These are phyloP conservation scores for Otocyon megalotis DNA, from an alignment of 2,113 vertebrate genomes.

Conservation along the genomic window DNA sequence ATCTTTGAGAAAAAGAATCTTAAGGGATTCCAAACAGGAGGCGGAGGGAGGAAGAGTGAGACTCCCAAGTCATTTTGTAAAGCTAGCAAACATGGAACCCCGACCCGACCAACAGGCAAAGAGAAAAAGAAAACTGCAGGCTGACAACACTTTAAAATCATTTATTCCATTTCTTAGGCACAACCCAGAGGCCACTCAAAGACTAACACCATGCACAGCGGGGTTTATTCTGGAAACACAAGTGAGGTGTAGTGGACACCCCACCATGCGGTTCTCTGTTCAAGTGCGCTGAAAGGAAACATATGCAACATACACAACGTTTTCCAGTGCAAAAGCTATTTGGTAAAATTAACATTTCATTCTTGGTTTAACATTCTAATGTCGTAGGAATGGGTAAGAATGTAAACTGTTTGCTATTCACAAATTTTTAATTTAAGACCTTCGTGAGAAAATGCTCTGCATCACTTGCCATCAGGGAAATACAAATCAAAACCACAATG, in stretches of 20 bases:
- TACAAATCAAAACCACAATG: no score
- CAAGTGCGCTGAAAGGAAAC: not conserved
- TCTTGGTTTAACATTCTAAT: not conserved
- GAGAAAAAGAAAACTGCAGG: not conserved
- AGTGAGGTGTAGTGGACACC: not conserved
- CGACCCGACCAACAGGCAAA: not conserved
- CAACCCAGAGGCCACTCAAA: not conserved
- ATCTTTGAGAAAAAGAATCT: not conserved
- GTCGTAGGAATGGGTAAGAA: not conserved
- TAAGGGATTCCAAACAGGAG: not conserved
- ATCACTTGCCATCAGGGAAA: no score
- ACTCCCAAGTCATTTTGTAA: not conserved
- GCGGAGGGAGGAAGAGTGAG: not conserved
- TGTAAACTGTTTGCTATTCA: not conserved
- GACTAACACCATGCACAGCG: not conserved
- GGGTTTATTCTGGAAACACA: not conserved
- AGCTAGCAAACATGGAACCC: not conserved
- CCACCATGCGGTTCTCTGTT: no score
- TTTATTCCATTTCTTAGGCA: not conserved
- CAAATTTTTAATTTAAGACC: not conserved
- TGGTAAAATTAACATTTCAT: not conserved
- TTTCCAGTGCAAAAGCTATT: no score
- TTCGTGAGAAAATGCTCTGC: no score
- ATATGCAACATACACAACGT: no score
- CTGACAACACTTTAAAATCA: not conserved